These are phyloP conservation scores for Mycalesis mineus DNA, from an alignment of 2,888 invertebrate species.

Conservation along the genomic window DNA sequence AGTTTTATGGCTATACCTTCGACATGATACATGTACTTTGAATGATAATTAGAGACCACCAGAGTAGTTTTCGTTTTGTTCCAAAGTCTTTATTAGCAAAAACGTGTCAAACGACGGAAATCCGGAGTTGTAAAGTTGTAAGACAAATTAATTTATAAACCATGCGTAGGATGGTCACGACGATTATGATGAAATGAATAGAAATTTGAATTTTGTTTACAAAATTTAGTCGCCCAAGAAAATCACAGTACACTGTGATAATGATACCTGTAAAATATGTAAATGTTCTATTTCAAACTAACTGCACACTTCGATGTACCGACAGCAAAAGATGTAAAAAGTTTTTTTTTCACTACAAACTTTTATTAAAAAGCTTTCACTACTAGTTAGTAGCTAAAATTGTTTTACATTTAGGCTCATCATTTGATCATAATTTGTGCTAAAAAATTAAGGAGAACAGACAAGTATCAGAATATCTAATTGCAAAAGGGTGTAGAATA, in stretches of 20 bases:
- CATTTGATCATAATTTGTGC: too few species aligned
- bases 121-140: conserved; percentile 14
- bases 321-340: too few species aligned
- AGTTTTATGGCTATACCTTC: conserved; percentile 46
- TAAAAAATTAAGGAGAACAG: too few species aligned
- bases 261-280: too few species aligned
- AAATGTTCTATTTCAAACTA: too few species aligned
- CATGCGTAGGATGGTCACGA: background rate
- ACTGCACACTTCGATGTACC: too few species aligned
- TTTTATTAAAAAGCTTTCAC: too few species aligned
- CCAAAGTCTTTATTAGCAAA: conserved; percentile 20
- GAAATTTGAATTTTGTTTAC: background rate
- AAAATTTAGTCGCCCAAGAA: background rate
- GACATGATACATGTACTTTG: conserved; percentile 42
- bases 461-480: too few species aligned
- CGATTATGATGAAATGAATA: background rate
- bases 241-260: background rate
- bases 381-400: too few species aligned
- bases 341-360: too few species aligned
- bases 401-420: too few species aligned
- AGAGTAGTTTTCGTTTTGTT: conserved; percentile 40
- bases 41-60: conserved; percentile 72
- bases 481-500: too few species aligned
- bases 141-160: conserved; percentile 9
- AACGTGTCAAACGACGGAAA: conserved; percentile 24